A percentile compares a stretch with the other conserved stretches of the same genome.
phyloP scores from a whole-genome alignment of 2,113 vertebrate species.

The Rhineura floridana region DNA sequence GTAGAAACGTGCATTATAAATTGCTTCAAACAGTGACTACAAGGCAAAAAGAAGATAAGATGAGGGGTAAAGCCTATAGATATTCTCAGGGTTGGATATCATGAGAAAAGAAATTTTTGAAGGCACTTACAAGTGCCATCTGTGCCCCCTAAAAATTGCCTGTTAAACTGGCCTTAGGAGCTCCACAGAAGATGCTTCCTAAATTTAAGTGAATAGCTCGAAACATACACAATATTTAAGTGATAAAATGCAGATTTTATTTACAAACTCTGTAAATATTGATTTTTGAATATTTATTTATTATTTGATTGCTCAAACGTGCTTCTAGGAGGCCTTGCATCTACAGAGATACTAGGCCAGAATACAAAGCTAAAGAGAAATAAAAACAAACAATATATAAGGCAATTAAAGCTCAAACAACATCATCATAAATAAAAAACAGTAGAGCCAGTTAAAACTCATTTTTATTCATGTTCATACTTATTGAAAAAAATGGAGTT shows the following conservation, averaged over 20 bases:
- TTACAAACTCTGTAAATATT: conserved; percentile 13
- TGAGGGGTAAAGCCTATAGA: neutral
- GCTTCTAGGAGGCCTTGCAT: too few species aligned
- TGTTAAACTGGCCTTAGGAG: neutral
- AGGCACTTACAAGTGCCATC: neutral
- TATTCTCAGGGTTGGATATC: neutral
- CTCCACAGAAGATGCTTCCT: neutral
- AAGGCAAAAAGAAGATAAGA: neutral
- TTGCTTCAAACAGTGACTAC: neutral
- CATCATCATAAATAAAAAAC: too few species aligned
- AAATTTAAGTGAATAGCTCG: too few species aligned
- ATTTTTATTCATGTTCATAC: neutral
- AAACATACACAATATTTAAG: neutral
- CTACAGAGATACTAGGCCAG: too few species aligned
- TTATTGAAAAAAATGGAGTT: neutral
- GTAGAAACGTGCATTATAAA: neutral
- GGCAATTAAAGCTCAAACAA: too few species aligned
- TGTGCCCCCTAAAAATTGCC: neutral
- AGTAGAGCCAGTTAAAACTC: too few species aligned
- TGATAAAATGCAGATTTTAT: conserved; percentile 20
- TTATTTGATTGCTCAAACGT: too few species aligned
- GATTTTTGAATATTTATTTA: neutral
- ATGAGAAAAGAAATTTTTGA: neutral
- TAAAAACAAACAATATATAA: too few species aligned
- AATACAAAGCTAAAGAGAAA: too few species aligned